phyloP scores from a whole-genome alignment of 2,888 invertebrate genomes.

The Caenorhabditis macrosperma region DNA sequence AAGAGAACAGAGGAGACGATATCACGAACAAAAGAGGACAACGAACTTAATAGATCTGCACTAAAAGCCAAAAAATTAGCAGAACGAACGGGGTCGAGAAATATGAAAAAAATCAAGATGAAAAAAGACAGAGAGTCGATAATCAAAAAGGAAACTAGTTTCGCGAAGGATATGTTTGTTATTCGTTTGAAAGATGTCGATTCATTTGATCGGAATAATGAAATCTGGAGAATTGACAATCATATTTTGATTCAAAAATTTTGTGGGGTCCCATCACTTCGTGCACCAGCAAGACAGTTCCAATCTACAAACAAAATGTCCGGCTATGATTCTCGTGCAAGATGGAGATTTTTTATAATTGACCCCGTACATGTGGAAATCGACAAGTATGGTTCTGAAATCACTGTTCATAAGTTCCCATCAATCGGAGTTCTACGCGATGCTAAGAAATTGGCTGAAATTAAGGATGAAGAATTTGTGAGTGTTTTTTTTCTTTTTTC shows the following conservation, averaged over 20 bases:
- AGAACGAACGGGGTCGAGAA: not conserved
- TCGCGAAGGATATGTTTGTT: slow-evolving; percentile 56
- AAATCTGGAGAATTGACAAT: slow-evolving; percentile 61
- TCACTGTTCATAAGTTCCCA: slow-evolving; percentile 49
- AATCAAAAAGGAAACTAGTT: slow-evolving; percentile 19
- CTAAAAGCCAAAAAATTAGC: slow-evolving; percentile 2
- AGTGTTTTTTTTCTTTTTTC: slow-evolving; percentile 1
- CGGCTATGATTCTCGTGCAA: slow-evolving; percentile 55
- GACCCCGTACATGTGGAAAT: slow-evolving; percentile 40
- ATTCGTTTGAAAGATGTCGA: slow-evolving; percentile 57
- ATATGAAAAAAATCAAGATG: slow-evolving; percentile 13
- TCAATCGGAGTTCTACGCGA: slow-evolving; percentile 6
- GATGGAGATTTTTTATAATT: slow-evolving; percentile 51
- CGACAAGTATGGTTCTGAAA: slow-evolving; percentile 31
- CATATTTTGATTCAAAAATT: slow-evolving; percentile 60
- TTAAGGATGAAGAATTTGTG: slow-evolving; percentile 53
- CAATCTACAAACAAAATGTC: slow-evolving; percentile 51
- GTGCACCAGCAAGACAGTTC: slow-evolving; percentile 49
- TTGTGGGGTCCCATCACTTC: slow-evolving; percentile 48
- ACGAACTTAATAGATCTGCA: slow-evolving; percentile 2
- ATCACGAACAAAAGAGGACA: slow-evolving; percentile 23
- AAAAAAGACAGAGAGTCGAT: no score
- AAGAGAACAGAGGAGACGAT: slow-evolving; percentile 2
- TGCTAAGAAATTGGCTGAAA: slow-evolving; percentile 41
- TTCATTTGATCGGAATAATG: slow-evolving; percentile 49